These are phyloP conservation scores for Bothrops jararaca DNA, from an alignment of 2,113 vertebrate species.

Conservation along the genomic window DNA sequence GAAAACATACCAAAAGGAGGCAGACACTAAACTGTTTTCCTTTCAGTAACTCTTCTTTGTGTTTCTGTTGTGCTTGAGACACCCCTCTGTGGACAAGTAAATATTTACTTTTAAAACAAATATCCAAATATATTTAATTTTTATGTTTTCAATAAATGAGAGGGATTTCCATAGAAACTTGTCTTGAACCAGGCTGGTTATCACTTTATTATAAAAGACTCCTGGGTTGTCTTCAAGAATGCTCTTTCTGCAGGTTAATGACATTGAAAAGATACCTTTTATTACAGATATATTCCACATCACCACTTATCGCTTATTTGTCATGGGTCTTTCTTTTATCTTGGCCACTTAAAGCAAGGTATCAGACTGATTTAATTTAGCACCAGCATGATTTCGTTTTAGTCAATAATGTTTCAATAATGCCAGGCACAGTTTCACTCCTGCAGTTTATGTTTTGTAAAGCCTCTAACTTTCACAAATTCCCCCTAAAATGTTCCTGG, in stretches of 20 bases:
- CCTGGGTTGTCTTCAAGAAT: not conserved
- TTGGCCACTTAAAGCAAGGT: not conserved
- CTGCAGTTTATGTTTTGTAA: not conserved
- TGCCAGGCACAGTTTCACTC: not conserved
- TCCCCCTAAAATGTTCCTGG: not conserved
- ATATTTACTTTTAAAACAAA: slow-evolving; percentile 12
- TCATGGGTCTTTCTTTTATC: not conserved
- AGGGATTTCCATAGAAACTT: not conserved
- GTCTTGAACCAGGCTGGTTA: not conserved
- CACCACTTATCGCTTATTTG: not conserved
- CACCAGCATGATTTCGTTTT: not conserved
- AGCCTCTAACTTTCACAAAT: not conserved
- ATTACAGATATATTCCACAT: not conserved
- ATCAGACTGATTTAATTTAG: not conserved
- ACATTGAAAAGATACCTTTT: not conserved
- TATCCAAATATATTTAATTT: not conserved
- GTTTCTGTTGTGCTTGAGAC: not conserved
- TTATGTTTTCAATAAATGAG: not conserved
- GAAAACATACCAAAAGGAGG: not conserved
- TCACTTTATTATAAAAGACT: not conserved
- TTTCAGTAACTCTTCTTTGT: not conserved
- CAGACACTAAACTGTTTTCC: not conserved
- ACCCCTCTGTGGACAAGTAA: slow-evolving; percentile 4
- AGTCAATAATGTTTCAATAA: not conserved
- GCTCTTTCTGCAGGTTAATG: not conserved